phyloP scores from a whole-genome alignment of 2,113 vertebrate genomes.

The Rhabdornis inornatus region DNA sequence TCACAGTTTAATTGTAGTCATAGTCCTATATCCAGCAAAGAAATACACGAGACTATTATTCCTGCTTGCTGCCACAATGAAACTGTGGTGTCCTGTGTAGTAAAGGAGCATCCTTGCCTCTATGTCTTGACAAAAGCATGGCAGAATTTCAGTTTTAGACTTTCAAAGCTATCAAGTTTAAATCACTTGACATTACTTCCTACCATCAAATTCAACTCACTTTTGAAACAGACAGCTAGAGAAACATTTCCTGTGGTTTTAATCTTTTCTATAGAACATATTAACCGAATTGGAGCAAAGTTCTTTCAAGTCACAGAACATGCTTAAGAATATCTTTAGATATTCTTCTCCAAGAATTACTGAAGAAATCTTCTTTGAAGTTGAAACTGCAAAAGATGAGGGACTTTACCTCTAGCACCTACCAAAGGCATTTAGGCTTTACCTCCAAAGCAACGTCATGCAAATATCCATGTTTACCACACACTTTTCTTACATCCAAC shows the following conservation, averaged over 20 bases:
- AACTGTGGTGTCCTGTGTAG: not conserved
- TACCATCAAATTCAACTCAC: not conserved
- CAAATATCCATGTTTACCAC: not conserved
- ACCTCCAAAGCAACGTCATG: not conserved
- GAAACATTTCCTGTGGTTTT: not conserved
- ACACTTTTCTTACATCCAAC: not conserved
- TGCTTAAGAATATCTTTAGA: not conserved
- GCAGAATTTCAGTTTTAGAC: not conserved
- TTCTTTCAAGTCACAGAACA: not conserved
- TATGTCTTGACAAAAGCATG: not conserved
- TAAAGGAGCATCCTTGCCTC: not conserved
- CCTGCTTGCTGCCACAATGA: not conserved
- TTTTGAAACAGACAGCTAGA: not conserved
- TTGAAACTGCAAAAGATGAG: not conserved
- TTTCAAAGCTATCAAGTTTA: not conserved
- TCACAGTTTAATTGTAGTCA: not conserved
- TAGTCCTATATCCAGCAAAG: not conserved
- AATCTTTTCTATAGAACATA: not conserved
- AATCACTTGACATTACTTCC: not conserved
- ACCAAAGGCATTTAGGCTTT: not conserved
- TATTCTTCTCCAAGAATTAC: not conserved
- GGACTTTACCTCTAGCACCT: not conserved
- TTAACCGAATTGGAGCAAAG: not conserved
- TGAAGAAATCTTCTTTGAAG: not conserved
- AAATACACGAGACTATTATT: not conserved